A percentile compares a stretch with the other conserved stretches of the same genome.
Evolutionary conservation across 2,888 invertebrate genomes (phyloP).

Genomic region (Coenonympha arcania): DNA sequence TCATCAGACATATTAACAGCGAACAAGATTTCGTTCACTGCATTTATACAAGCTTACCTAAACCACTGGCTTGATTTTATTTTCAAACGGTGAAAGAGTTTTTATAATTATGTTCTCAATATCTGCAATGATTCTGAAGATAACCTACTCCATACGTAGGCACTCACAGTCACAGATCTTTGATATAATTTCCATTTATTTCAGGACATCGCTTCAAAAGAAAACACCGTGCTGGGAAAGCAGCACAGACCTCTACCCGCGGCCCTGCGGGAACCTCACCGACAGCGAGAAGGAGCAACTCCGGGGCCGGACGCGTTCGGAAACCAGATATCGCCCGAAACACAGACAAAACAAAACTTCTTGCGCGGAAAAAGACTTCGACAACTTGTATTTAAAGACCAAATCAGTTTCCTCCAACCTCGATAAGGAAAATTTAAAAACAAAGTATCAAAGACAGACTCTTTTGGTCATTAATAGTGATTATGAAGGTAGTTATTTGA

Average conservation of each 20-base stretch:
- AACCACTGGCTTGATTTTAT: too few relatives aligned
- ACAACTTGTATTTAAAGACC: conserved; percentile 78
- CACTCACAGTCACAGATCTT: background rate
- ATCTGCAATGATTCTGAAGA: too few relatives aligned
- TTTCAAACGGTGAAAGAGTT: too few relatives aligned
- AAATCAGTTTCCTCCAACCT: conserved; percentile 60
- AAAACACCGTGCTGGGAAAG: conserved; percentile 86
- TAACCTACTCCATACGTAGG: too few relatives aligned
- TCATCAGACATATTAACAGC: too few relatives aligned
- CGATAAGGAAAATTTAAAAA: conserved; percentile 37
- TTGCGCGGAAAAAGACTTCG: conserved; percentile 82
- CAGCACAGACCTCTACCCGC: conserved; percentile 85
- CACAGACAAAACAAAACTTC: conserved; percentile 50
- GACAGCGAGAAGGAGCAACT: conserved; percentile 82
- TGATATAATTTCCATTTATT: background rate
- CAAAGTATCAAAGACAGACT: conserved; percentile 75
- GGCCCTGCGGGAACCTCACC: conserved; percentile 85
- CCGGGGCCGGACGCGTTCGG: conserved; percentile 78
- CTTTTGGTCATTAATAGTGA: conserved; percentile 81
- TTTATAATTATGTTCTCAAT: too few relatives aligned
- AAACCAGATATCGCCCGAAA: conserved; percentile 75
- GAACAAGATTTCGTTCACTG: too few relatives aligned
- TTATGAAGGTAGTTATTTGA: conserved; percentile 73
- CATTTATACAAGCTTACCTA: too few relatives aligned
- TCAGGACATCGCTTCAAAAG: conserved; percentile 68